Evolutionary conservation across 2,888 invertebrate species (phyloP).

Genomic region (Melanophora roralis): DNA sequence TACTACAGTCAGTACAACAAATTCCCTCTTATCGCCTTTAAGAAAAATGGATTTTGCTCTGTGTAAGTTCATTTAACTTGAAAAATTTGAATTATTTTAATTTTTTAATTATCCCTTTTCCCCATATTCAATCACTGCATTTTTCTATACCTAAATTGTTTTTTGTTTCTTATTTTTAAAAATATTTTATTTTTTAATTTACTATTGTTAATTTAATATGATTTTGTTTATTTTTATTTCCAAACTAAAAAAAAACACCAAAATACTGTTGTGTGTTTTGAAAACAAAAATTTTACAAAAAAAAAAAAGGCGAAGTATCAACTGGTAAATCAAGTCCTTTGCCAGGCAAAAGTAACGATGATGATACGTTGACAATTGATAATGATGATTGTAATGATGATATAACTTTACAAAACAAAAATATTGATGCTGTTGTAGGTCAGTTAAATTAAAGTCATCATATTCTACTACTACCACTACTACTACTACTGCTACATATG

Average conservation of each 20-base stretch:
- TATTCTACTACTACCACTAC: constrained; percentile 41
- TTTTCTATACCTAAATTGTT: constrained; percentile 61
- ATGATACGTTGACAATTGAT: constrained; percentile 70
- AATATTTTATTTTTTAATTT: constrained; percentile 2
- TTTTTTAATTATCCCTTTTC: constrained; percentile 35
- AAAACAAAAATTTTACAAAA: constrained; percentile 53
- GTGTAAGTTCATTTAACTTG: constrained; percentile 81
- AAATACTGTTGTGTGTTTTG: constrained; percentile 41
- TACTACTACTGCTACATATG: constrained; percentile 18
- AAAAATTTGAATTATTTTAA: constrained; percentile 14
- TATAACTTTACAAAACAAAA: constrained; percentile 72
- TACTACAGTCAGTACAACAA: constrained; percentile 67
- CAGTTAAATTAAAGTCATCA: constrained; percentile 69
- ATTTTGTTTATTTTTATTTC: constrained; percentile 53
- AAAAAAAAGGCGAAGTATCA: constrained; percentile 76
- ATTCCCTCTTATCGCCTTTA: constrained; percentile 78
- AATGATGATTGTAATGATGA: constrained; percentile 73
- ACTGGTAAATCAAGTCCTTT: constrained; percentile 77
- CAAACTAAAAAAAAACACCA: constrained; percentile 35
- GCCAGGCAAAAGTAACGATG: constrained; percentile 75
- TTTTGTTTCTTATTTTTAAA: neutral
- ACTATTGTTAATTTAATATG: constrained; percentile 25
- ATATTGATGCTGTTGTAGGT: constrained; percentile 76
- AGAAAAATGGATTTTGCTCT: constrained; percentile 90
- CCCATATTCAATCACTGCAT: constrained; percentile 52